Conservation (phyloP, 2,113 vertebrate genomes). For the Caracal caracal region DNA sequence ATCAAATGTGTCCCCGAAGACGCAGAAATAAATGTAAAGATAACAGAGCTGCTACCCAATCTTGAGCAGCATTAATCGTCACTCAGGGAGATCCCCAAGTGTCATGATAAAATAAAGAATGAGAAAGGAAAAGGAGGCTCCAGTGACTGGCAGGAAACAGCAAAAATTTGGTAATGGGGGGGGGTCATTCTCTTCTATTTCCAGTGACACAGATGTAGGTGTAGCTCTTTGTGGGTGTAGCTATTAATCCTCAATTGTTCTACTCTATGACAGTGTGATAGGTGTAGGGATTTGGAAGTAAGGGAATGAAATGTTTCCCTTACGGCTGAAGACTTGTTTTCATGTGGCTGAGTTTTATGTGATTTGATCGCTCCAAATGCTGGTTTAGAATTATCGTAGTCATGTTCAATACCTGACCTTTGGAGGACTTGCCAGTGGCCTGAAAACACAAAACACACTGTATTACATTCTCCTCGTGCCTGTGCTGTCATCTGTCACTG, state of each 20-base stretch:
- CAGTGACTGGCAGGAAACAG: not conserved
- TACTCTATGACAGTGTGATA: conserved; percentile 65
- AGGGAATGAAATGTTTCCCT: conserved; percentile 76
- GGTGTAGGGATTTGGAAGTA: conserved; percentile 73
- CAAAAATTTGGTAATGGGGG: not conserved
- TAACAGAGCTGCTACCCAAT: not conserved
- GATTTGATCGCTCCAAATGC: conserved; percentile 73
- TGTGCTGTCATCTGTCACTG: conserved; percentile 23
- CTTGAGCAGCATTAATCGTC: not conserved
- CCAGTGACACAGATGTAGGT: conserved; percentile 44
- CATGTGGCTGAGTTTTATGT: conserved; percentile 75
- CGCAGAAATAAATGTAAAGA: not conserved
- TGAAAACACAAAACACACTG: conserved; percentile 69
- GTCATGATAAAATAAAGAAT: not conserved
- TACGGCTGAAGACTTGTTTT: conserved; percentile 71
- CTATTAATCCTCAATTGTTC: conserved; percentile 71
- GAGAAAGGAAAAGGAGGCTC: not conserved
- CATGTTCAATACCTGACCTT: conserved; percentile 76
- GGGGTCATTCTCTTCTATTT: conserved; percentile 1
- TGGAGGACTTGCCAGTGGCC: conserved; percentile 67
- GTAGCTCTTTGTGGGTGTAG: not conserved
- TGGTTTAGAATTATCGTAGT: conserved; percentile 75
- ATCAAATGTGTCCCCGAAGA: not conserved
- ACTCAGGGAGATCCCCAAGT: not conserved
- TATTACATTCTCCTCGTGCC: conserved; percentile 35